Evolutionary conservation across 2,797 vertebrate species (phyloP).

Genomic region (Centropyge bicolor): DNA sequence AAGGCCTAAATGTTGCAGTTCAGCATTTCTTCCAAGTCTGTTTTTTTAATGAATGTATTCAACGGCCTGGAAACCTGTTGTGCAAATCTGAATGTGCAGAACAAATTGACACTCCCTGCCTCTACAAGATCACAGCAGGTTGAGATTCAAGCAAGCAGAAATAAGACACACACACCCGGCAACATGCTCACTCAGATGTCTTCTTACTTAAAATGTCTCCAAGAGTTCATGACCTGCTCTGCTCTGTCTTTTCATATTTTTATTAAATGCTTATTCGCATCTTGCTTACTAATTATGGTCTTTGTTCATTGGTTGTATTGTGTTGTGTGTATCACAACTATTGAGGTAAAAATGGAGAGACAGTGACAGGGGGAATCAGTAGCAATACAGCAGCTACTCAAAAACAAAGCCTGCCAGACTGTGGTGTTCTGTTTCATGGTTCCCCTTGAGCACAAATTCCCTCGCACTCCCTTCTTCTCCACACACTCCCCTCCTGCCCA

Average conservation of each 20-base stretch:
- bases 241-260: not conserved
- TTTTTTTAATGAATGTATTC: conserved; percentile 44
- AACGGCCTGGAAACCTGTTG: conserved; percentile 25
- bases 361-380: conserved; percentile 49
- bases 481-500: conserved; percentile 20
- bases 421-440: conserved; percentile 60
- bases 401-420: conserved; percentile 51
- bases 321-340: not conserved
- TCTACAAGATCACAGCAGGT: conserved; percentile 7
- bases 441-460: conserved; percentile 36
- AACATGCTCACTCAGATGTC: not conserved
- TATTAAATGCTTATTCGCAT: not conserved
- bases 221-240: not conserved
- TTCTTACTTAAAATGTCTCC: not conserved
- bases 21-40: conserved; percentile 33
- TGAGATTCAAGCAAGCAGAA: not conserved
- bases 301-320: not conserved
- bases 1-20: conserved; percentile 47
- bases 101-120: not conserved
- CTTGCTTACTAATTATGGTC: not conserved
- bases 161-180: not conserved
- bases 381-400: conserved; percentile 48
- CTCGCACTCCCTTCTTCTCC: conserved; percentile 21
- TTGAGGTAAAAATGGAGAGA: conserved; percentile 31
- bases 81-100: conserved; percentile 14